These are phyloP conservation scores for Denticeps clupeoides DNA, from an alignment of 2,797 vertebrate species.

Conservation along the genomic window DNA sequence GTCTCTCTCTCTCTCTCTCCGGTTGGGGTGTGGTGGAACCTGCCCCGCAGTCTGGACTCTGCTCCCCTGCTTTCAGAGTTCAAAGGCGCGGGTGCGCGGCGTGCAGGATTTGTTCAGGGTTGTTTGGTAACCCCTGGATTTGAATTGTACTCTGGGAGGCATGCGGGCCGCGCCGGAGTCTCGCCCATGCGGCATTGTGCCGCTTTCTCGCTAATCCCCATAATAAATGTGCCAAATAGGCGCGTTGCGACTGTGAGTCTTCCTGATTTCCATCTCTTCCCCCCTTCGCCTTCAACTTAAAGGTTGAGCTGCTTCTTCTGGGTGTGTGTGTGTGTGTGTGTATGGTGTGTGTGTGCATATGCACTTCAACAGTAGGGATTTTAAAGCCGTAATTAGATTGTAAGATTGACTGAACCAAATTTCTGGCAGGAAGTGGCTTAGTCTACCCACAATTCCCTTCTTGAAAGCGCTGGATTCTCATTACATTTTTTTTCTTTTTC, in stretches of 20 bases:
- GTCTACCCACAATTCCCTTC: too few species aligned
- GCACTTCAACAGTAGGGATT: too few species aligned
- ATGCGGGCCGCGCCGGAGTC: slow-evolving; percentile 69
- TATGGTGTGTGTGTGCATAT: too few species aligned
- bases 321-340: too few species aligned
- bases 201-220: slow-evolving; percentile 70
- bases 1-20: slow-evolving; percentile 1
- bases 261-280: too few species aligned
- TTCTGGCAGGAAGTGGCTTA: too few species aligned
- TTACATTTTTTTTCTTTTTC: slow-evolving; percentile 57
- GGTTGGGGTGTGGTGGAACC: slow-evolving; percentile 47
- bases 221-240: slow-evolving; percentile 64
- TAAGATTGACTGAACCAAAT: too few species aligned
- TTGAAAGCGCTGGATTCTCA: slow-evolving; percentile 63
- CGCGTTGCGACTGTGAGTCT: too few species aligned
- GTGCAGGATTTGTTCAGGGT: slow-evolving; percentile 70
- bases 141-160: slow-evolving; percentile 71
- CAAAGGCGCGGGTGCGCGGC: slow-evolving; percentile 66
- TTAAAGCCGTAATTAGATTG: too few species aligned
- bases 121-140: slow-evolving; percentile 70
- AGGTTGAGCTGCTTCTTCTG: too few species aligned
- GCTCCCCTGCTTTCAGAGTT: slow-evolving; percentile 46
- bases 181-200: slow-evolving; percentile 69
- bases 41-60: slow-evolving; percentile 68
- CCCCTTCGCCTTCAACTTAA: too few species aligned